Evolutionary conservation across 2,797 vertebrate species (phyloP), one percentile per base, ranked within the genome.

Genomic region (Amniataba percoides): DNA sequence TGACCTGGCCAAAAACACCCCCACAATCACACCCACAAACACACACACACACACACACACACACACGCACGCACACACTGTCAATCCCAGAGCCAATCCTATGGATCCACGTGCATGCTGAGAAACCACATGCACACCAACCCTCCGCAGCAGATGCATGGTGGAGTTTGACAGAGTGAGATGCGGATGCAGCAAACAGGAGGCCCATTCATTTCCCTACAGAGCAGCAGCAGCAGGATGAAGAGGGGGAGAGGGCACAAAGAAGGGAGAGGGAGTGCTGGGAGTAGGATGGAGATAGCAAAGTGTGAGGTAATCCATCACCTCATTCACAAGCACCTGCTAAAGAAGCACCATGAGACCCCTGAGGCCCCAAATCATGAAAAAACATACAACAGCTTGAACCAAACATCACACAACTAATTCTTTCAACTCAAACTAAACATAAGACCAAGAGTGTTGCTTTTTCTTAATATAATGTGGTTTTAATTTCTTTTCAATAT

Each of bases 1-100:
- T 94, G 93, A 93, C 93, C 93, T 84, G 85, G 90, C 88, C 90
- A 90, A 90, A 90, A 83, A 87, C 86, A 76, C 74, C 56, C 70
- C 40, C 52, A 42, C 76, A 81, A 65, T 65, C 61, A 61, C 62
- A 56, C 45, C 60, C 74, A 65, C 53, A 71, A 7, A 71, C 73
- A 62, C 63, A 56, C 31, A 71, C 21, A 70, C 51, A 31, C 27
- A 67, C 46, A 53, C 58, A 60, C n/a, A n/a, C n/a, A n/a, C n/a
- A n/a, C n/a, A n/a, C n/a, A n/a, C n/a, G n/a, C n/a, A n/a, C n/a
- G n/a, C 59, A 64, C 78, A 61, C 65, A 55, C n/a, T 13, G 36
- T 72, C 71, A 78, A 78, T 81, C 82, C 78, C 68, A 61, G 49
- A 71, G 72, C 57, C 84, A 60, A 70, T 73, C 78, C 82, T 70